Evolutionary conservation across 2,113 vertebrate genomes (phyloP).

Genomic region (Plecotus auritus): DNA sequence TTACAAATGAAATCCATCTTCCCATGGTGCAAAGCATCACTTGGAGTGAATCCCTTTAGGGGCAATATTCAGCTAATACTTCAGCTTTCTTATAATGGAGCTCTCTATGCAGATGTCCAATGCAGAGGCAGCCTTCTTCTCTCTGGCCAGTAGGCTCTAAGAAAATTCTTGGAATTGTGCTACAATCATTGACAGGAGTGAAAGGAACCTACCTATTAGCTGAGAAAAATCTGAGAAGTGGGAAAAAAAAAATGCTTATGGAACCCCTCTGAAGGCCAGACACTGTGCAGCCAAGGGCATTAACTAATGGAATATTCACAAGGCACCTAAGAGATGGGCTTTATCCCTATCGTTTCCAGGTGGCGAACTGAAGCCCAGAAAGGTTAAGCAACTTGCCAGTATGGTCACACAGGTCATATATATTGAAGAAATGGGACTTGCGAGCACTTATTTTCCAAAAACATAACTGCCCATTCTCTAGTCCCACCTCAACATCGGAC

Average conservation of each 20-base stretch:
- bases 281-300: not conserved
- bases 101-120: not conserved
- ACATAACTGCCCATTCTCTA: not conserved
- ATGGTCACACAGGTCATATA: not conserved
- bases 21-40: conserved; percentile 24
- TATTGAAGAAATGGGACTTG: not conserved
- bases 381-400: not conserved
- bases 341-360: not conserved
- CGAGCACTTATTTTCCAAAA: not conserved
- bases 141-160: not conserved
- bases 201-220: not conserved
- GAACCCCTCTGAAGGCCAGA: not conserved
- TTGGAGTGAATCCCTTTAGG: conserved; percentile 40
- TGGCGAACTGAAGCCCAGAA: not conserved
- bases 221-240: not conserved
- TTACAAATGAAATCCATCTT: conserved; percentile 61
- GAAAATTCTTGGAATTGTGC: not conserved
- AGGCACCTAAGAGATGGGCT: not conserved
- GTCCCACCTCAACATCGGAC: not conserved
- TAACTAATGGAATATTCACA: not conserved
- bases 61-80: conserved; percentile 19
- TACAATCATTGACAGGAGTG: not conserved
- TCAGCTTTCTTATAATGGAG: conserved; percentile 28
- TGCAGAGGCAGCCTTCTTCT: conserved; percentile 31
- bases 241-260: not conserved